These are phyloP conservation scores for Telmatherina bonti DNA, from an alignment of 2,797 vertebrate genomes.

Conservation along the genomic window DNA sequence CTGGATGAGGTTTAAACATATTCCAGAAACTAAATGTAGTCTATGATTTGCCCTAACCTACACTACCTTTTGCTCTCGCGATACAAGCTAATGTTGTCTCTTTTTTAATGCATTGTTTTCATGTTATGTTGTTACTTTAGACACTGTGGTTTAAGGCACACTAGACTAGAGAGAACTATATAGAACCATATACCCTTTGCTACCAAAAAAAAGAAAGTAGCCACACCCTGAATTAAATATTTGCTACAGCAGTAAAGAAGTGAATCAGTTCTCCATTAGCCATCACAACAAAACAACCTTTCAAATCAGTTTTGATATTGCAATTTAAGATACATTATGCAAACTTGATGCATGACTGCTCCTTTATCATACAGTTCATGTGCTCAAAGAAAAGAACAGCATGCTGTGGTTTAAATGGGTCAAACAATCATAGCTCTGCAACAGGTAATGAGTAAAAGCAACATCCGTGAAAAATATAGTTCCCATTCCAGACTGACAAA, in stretches of 20 bases:
- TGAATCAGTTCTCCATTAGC: conserved; percentile 18
- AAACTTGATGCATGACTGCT: conserved; percentile 41
- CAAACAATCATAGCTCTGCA: conserved; percentile 36
- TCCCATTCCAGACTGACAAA: conserved; percentile 32
- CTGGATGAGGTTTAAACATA: too few species aligned
- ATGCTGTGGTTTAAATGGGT: conserved; percentile 48
- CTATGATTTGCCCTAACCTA: too few species aligned
- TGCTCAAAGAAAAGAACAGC: conserved; percentile 40
- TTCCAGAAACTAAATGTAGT: too few species aligned
- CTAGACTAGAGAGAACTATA: too few species aligned
- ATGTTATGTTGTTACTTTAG: too few species aligned
- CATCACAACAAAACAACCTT: too few species aligned
- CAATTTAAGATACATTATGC: conserved; percentile 35
- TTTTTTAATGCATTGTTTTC: too few species aligned
- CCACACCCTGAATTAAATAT: background rate
- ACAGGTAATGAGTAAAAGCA: conserved; percentile 56
- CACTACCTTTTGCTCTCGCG: too few species aligned
- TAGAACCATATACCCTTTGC: background rate
- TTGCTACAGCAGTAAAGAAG: background rate
- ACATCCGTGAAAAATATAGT: conserved; percentile 59
- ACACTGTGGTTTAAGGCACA: too few species aligned
- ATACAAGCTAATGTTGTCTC: too few species aligned
- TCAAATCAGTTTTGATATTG: conserved; percentile 42
- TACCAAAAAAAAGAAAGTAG: background rate
- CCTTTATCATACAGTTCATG: conserved; percentile 49